Base-by-base conservation (phyloP, 2,888 invertebrate species). In the Orthosia gracilis region DNA sequence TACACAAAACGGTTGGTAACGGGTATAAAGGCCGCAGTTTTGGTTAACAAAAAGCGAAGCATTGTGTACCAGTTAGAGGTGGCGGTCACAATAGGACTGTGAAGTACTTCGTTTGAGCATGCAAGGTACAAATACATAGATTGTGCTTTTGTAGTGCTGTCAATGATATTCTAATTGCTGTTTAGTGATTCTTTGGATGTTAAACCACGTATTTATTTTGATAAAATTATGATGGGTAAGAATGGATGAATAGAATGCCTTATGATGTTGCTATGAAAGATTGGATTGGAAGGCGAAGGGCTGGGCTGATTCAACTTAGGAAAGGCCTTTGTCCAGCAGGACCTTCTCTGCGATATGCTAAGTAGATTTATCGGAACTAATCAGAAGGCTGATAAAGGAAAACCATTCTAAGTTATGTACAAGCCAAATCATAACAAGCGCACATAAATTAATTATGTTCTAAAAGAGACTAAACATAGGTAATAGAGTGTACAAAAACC, bases 81-180 rank as follows among this genome's bases (percentile, higher is more conserved):
- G 55, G 50, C 26, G 65, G 12, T 26, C 49, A 73, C 79, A 72
- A 82, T 71, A 21, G 71, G 57, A 59, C 69, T 62, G 59, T 12
- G 31, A 62, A 40, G 31, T 49, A 26, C 61, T 26, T 23, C 13
- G 57, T 69, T 72, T 72, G 54, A 40, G 50, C 31, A 49, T 23
- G 40, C 3, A 59, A 50, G 17, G 47, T 55, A 68, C 18, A 76
- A 65, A 65, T 52, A 45, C 15, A 4, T 15, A n/a, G 13, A 75
- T 64, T 80, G 21, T 62, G 13, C 45, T 58, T 61, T 45, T 54
- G 17, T 17, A 9, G 18, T 18, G 11, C 11, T n/a, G n/a, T n/a
- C n/a, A n/a, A n/a, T n/a, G n/a, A n/a, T n/a, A n/a, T n/a, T n/a
- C n/a, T n/a, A n/a, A n/a, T n/a, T n/a, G n/a, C n/a, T 13, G 13